A percentile compares a stretch with the other conserved stretches of the same genome.
phyloP scores from a whole-genome alignment of 2,113 vertebrate genomes.

The Oostethus manadensis region DNA sequence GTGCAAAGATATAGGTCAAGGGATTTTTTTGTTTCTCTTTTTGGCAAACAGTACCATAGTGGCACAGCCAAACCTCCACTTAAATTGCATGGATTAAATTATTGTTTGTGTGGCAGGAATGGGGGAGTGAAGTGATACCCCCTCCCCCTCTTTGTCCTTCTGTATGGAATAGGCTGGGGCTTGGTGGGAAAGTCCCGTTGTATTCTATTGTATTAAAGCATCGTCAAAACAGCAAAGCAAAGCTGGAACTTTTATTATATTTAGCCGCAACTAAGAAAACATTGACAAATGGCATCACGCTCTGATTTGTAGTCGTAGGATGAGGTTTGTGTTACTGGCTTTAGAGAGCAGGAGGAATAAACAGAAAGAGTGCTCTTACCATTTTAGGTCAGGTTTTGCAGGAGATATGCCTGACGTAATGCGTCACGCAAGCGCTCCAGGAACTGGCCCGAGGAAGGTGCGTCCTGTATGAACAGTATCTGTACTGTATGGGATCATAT shows the following conservation, averaged over 20 bases:
- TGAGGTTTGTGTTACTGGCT: constrained; percentile 31
- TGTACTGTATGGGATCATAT: constrained; percentile 22
- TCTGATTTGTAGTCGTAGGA: constrained; percentile 4
- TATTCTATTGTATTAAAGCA: constrained; percentile 26
- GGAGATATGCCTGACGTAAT: constrained; percentile 35
- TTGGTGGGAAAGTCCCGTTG: constrained; percentile 52
- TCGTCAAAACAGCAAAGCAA: constrained; percentile 8
- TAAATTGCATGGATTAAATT: constrained; percentile 42
- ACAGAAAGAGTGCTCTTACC: constrained; percentile 50
- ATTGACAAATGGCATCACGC: constrained; percentile 21
- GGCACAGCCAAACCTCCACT: constrained; percentile 15
- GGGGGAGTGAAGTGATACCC: constrained; percentile 38
- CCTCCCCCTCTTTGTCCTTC: constrained; percentile 46
- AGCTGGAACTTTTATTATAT: constrained; percentile 16
- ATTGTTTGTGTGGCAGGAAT: constrained; percentile 15
- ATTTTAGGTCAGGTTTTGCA: constrained; percentile 62
- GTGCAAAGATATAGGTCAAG: constrained; percentile 48
- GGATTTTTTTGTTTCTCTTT: constrained; percentile 30
- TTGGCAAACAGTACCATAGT: constrained; percentile 11
- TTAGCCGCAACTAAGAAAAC: constrained; percentile 20
- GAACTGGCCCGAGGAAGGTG: constrained; percentile 8
- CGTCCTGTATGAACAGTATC: constrained; percentile 9
- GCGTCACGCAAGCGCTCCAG: constrained; percentile 27
- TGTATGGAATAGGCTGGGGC: constrained; percentile 50
- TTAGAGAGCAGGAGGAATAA: constrained; percentile 42